Conservation (phyloP, 2,113 vertebrate species). For the Serilophus lunatus region DNA sequence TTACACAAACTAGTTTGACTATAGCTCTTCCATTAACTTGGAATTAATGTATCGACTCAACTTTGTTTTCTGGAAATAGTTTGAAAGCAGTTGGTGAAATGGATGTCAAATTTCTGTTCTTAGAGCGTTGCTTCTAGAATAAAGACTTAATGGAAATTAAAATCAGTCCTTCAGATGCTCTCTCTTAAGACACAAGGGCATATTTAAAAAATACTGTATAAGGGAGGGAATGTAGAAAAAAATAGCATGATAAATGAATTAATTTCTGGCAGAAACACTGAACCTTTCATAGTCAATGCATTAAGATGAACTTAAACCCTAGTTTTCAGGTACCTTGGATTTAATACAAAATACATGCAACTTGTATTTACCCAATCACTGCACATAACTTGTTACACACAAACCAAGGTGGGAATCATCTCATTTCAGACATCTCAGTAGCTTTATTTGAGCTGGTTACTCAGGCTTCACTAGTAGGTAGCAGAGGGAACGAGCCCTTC, state of each 20-base stretch:
- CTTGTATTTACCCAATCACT: neutral
- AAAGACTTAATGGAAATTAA: neutral
- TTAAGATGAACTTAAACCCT: neutral
- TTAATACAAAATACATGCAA: neutral
- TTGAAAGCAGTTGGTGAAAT: neutral
- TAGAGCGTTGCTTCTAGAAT: neutral
- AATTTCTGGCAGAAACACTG: neutral
- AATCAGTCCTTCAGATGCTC: neutral
- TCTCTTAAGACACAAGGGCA: fast-evolving
- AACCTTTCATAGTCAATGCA: neutral
- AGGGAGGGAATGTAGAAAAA: neutral
- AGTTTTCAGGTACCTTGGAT: neutral
- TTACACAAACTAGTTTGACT: neutral
- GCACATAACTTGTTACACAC: neutral
- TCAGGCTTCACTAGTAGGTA: neutral
- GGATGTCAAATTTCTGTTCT: neutral
- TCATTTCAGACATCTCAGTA: neutral
- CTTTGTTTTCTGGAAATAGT: neutral
- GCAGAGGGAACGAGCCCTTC: neutral
- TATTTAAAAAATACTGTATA: neutral
- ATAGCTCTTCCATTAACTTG: neutral
- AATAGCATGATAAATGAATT: neutral
- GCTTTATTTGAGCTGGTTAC: neutral
- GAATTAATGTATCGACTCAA: neutral
- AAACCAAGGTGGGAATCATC: neutral